A percentile compares a stretch with the other conserved stretches of the same genome.
phyloP scores from a whole-genome alignment of 2,113 vertebrate genomes.

The Murina feae region DNA sequence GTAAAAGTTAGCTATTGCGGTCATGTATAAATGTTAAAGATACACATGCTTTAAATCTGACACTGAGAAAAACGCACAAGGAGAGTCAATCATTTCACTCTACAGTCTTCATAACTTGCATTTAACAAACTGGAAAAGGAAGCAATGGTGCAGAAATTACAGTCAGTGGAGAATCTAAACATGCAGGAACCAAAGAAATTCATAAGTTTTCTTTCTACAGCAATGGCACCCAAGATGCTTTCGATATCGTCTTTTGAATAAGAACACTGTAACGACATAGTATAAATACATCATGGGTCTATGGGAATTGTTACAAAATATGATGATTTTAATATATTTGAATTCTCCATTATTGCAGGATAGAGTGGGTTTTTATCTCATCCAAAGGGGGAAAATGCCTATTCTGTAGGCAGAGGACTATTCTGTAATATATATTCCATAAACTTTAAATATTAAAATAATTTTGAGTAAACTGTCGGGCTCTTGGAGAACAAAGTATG shows the following conservation, averaged over 20 bases:
- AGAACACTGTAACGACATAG: constrained; percentile 57
- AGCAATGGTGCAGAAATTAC: constrained; percentile 37
- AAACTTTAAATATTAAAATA: constrained; percentile 54
- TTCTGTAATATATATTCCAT: constrained; percentile 18
- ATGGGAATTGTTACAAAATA: constrained; percentile 56
- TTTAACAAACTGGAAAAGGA: constrained; percentile 43
- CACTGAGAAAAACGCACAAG: neutral
- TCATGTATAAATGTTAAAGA: constrained; percentile 36
- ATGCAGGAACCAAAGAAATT: constrained; percentile 56
- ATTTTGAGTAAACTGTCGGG: neutral
- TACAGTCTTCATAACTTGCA: neutral
- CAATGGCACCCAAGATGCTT: constrained; percentile 59
- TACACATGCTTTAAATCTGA: neutral
- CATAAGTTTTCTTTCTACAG: constrained; percentile 56
- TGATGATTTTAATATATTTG: constrained; percentile 61
- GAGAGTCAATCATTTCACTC: neutral
- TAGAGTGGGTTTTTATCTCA: constrained; percentile 33
- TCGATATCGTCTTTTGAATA: constrained; percentile 34
- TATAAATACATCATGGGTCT: constrained; percentile 40
- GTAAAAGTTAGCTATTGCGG: neutral
- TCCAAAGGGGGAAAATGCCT: constrained; percentile 3
- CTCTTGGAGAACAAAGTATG: constrained; percentile 9
- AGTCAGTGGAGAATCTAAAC: constrained; percentile 55
- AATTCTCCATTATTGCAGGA: constrained; percentile 39
- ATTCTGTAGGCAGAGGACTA: constrained; percentile 5